Evolutionary conservation across 2,797 vertebrate genomes (phyloP).

Genomic region (Myotis findleyi): DNA sequence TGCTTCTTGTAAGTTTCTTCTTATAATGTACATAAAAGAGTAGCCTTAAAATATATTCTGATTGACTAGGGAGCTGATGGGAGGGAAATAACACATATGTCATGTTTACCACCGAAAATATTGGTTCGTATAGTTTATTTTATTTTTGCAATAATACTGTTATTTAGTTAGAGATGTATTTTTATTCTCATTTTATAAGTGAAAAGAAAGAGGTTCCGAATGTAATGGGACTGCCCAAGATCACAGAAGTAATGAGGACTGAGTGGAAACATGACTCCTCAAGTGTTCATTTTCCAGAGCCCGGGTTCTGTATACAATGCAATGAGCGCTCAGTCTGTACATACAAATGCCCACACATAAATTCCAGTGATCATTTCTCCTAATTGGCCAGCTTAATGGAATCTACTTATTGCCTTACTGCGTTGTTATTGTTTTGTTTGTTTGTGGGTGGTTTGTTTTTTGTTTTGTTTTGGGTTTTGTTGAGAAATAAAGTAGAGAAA

Average conservation of each 20-base stretch:
- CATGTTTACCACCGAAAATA: background rate
- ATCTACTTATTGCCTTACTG: background rate
- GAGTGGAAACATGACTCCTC: background rate
- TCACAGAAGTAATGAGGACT: background rate
- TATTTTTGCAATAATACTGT: background rate
- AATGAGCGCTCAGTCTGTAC: background rate
- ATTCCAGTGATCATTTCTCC: background rate
- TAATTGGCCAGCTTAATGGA: background rate
- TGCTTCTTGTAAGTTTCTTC: background rate
- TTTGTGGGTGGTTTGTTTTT: too few species aligned
- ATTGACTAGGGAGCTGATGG: background rate
- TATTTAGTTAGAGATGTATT: background rate
- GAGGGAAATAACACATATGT: background rate
- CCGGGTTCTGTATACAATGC: rapidly evolving
- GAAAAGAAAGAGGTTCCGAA: background rate
- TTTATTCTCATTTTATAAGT: background rate
- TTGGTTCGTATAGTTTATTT: background rate
- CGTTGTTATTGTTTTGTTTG: background rate
- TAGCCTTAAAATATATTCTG: background rate
- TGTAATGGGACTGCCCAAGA: rapidly evolving
- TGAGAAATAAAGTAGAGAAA: background rate
- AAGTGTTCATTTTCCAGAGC: background rate
- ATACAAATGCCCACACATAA: background rate
- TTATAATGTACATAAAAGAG: background rate
- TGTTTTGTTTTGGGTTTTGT: background rate